Conservation (phyloP, 2,113 vertebrate genomes). For the Tragelaphus buxtoni region DNA sequence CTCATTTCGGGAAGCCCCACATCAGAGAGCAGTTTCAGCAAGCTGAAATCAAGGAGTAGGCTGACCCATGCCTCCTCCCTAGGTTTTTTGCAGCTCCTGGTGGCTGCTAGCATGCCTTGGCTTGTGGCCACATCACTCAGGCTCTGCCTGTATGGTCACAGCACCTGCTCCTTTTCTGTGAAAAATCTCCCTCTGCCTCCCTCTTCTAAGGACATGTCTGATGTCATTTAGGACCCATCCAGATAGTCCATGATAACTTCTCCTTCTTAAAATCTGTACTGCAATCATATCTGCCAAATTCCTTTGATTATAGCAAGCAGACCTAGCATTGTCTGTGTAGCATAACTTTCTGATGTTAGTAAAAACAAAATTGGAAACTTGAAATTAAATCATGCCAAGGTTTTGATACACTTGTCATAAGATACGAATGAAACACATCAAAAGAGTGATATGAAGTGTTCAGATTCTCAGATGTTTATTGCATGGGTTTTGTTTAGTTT, state of each 20-base stretch:
- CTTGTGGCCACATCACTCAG: background rate
- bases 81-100: background rate
- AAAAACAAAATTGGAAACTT: background rate
- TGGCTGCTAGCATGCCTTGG: background rate
- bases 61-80: fast-evolving
- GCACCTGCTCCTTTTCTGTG: no score
- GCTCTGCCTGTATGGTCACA: background rate
- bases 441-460: background rate
- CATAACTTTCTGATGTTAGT: background rate
- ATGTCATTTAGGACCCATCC: background rate
- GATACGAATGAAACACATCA: background rate
- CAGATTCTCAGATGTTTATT: background rate
- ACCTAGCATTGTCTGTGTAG: fast-evolving
- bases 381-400: background rate
- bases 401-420: background rate
- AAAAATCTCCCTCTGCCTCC: background rate
- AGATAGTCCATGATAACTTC: background rate
- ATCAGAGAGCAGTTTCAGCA: background rate
- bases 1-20: background rate
- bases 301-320: background rate
- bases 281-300: background rate
- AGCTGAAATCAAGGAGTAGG: background rate
- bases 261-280: background rate
- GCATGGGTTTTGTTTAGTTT: background rate
- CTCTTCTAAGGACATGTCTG: background rate